Evolutionary conservation across 2,113 vertebrate species (phyloP), one percentile per base, ranked within the genome.

Genomic region (Fregetta grallaria): DNA sequence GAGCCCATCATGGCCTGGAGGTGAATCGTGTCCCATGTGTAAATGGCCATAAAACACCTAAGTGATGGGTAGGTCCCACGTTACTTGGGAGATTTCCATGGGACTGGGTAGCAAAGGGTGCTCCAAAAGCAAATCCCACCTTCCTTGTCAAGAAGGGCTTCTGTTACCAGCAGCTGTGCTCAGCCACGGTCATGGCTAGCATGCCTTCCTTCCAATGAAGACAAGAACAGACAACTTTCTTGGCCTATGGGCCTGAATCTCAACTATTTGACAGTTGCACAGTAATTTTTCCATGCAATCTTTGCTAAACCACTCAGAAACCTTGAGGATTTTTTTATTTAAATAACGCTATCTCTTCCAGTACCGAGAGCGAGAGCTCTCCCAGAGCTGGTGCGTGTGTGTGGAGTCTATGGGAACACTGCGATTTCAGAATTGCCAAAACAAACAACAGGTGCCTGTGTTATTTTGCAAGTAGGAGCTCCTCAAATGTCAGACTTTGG

Each of bases 391-490:
- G 3, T 66, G 44, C 0, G 1, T 42, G 44, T 42, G 63, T 76
- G 56, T 50, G 44, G 17, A 94, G 88, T 83, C 81, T 71, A 34
- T 80, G 94, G 80, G 93, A 96, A 94, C 71, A 9, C 70, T 59
- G 86, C 1, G 30, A 94, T 92, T 96, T 77, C 55, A 87, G 92
- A 91, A 95, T 76, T 94, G 95, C 94, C 96, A 96, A 97, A 96
- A 96, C 88, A 97, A 97, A 96, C 88, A 94, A 96, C 97, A 97
- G 96, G 97, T 97, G 96, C 78, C 91, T 62, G 63, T 70, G 89
- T 93, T 97, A 79, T 95, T 97, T 92, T 96, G 90, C 95, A 94
- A 97, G 94, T 82, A 58, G 88, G 62, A 90, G 93, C 90, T 93
- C 77, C 93, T 97, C 92, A 92, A 79, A 90, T 97, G 78, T 93